These are phyloP conservation scores for Rhineura floridana DNA, from an alignment of 2,113 vertebrate genomes.

Conservation along the genomic window DNA sequence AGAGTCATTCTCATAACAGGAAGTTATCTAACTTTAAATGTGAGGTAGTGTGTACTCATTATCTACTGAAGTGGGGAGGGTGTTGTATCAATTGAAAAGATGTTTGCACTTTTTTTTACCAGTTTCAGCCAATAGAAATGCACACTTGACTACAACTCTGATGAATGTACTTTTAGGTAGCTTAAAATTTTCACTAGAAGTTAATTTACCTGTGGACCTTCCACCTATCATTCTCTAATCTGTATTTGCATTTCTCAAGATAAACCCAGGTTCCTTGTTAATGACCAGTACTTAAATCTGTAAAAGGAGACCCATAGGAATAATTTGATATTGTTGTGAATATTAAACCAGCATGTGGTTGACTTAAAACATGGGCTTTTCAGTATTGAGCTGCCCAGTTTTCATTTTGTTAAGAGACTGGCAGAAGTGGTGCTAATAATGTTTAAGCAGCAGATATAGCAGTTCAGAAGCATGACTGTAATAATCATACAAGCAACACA, in stretches of 20 bases:
- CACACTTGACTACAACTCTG: background rate
- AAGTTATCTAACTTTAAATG: background rate
- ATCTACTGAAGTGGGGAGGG: background rate
- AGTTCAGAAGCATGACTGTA: constrained; percentile 2
- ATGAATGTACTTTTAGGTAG: background rate
- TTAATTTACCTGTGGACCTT: too few relatives aligned
- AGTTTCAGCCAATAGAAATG: background rate
- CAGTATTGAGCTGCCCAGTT: background rate
- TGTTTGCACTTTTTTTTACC: background rate
- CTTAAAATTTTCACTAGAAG: background rate
- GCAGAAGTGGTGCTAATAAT: background rate
- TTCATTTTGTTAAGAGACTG: background rate
- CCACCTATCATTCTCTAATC: background rate
- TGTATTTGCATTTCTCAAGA: background rate
- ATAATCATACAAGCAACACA: background rate
- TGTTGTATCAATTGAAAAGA: background rate
- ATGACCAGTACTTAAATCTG: background rate
- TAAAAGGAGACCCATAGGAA: too few relatives aligned
- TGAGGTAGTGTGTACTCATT: background rate
- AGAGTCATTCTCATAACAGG: background rate
- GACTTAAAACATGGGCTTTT: background rate
- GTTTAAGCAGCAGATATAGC: background rate
- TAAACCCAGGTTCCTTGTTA: background rate
- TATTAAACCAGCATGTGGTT: background rate
- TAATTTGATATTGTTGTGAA: background rate